A percentile compares a stretch with the other conserved stretches of the same genome.
Conservation (phyloP, 2,113 vertebrate genomes). For the Callorhinus ursinus region DNA sequence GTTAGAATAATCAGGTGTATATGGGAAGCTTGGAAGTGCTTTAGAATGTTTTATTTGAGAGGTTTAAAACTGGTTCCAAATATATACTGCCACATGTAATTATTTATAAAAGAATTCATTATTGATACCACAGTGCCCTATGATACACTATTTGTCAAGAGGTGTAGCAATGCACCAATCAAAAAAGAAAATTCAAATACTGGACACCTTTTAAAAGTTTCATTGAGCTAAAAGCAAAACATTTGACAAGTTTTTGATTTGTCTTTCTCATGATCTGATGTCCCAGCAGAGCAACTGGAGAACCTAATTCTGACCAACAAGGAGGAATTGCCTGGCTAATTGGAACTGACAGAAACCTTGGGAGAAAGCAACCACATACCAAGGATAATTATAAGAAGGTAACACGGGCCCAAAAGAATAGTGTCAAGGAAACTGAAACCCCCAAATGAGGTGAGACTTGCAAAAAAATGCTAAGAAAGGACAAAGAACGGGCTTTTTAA, state of each 20-base stretch:
- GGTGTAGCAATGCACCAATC: neutral
- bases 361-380: conserved; percentile 66
- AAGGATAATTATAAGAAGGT: conserved; percentile 76
- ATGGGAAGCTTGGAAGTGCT: neutral
- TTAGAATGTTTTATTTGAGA: neutral
- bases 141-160: neutral
- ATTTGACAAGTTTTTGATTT: conserved; percentile 56
- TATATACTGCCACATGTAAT: neutral
- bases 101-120: conserved; percentile 53
- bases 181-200: conserved; percentile 55
- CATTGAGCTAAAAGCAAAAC: conserved; percentile 47
- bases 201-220: conserved; percentile 54
- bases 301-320: conserved; percentile 74
- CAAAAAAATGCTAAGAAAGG: conserved; percentile 56
- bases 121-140: neutral
- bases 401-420: conserved; percentile 64
- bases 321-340: conserved; percentile 77
- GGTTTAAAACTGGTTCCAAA: neutral
- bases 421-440: conserved; percentile 67
- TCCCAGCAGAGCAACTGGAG: conserved; percentile 49
- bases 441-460: conserved; percentile 67
- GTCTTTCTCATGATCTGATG: conserved; percentile 68
- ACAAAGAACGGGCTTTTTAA: conserved; percentile 48
- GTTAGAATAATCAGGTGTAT: neutral
- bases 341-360: conserved; percentile 78